Evolutionary conservation across 2,113 vertebrate genomes (phyloP).

Genomic region (Bettongia penicillata): DNA sequence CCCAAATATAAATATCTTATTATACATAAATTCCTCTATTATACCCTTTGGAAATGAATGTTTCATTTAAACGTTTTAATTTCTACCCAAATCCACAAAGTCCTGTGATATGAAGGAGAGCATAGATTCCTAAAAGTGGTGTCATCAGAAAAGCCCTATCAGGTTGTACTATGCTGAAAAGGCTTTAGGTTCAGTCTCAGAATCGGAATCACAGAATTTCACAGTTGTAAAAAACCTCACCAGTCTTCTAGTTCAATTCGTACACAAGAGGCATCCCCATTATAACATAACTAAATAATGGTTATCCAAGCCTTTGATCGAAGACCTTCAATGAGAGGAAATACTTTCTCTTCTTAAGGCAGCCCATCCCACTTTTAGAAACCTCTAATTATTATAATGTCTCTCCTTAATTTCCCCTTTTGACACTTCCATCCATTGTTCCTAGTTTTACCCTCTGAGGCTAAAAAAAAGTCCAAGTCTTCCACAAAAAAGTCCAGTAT

Average conservation of each 20-base stretch:
- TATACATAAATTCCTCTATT: conserved; percentile 12
- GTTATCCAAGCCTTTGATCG: not conserved
- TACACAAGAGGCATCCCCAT: not conserved
- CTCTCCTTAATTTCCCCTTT: not conserved
- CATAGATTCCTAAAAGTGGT: not conserved
- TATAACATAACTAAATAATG: not conserved
- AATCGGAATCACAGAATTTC: not conserved
- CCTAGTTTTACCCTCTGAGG: not conserved
- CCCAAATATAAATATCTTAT: conserved; percentile 7
- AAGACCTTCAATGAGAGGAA: not conserved
- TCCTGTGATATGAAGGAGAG: not conserved
- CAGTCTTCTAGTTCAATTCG: not conserved
- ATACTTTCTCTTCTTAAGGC: not conserved
- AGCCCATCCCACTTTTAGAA: not conserved
- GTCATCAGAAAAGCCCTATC: not conserved
- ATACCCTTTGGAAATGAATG: conserved; percentile 27
- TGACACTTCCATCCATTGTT: not conserved
- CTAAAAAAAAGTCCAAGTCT: not conserved
- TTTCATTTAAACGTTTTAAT: conserved; percentile 21
- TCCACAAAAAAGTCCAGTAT: not conserved
- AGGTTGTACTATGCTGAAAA: not conserved
- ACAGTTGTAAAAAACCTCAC: not conserved
- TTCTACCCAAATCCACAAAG: conserved; percentile 42
- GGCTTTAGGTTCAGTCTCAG: not conserved
- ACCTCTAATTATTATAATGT: not conserved